A percentile compares a stretch with the other conserved stretches of the same genome.
Evolutionary conservation across 2,888 invertebrate species (phyloP).

Genomic region (Plebejus melissa): DNA sequence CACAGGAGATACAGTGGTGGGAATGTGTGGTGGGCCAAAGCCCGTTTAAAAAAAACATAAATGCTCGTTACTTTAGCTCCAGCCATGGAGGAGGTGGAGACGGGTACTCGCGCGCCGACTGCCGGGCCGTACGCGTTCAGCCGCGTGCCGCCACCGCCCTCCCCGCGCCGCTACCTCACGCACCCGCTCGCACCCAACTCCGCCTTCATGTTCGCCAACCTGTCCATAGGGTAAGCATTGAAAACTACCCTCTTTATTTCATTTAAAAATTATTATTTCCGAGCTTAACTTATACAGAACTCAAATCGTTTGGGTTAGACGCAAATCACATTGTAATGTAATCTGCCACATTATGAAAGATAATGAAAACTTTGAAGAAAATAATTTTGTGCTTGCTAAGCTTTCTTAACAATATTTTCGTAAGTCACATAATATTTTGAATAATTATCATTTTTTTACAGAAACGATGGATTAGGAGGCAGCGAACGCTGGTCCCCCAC

Average conservation of each 20-base stretch:
- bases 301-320: background rate
- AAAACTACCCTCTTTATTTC: background rate
- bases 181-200: slow-evolving; percentile 79
- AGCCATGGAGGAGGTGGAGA: slow-evolving; percentile 53
- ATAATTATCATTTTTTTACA: slow-evolving; percentile 39
- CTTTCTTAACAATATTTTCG: too few species aligned
- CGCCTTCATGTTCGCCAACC: slow-evolving; percentile 92
- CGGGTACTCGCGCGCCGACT: slow-evolving; percentile 86
- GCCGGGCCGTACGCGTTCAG: slow-evolving; percentile 96
- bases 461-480: slow-evolving; percentile 62
- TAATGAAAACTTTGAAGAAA: too few species aligned
- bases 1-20: too few species aligned
- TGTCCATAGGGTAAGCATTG: slow-evolving; percentile 83
- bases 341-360: too few species aligned
- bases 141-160: slow-evolving; percentile 88
- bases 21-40: too few species aligned
- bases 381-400: too few species aligned
- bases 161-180: slow-evolving; percentile 89
- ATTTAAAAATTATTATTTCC: background rate
- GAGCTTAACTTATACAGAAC: too few species aligned
- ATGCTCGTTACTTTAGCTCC: background rate
- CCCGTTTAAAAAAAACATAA: background rate
- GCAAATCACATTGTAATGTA: background rate
- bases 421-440: background rate
- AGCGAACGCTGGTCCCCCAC: slow-evolving; percentile 63